Conservation (phyloP, 64 coral and sea anemone species). For the Catalaphyllia jardinei region DNA sequence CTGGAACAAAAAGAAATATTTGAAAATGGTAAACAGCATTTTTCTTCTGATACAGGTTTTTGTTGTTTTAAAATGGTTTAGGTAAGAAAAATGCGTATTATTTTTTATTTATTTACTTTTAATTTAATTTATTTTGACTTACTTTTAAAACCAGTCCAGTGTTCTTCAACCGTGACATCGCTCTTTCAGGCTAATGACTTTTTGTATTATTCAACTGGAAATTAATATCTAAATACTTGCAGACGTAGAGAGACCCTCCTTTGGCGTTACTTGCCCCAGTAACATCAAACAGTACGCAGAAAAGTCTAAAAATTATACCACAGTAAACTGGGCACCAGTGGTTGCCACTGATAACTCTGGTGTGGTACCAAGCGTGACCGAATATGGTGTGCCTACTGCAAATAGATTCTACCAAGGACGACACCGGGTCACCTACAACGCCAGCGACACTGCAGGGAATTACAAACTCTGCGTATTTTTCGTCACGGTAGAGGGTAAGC, state of each 20-base stretch:
- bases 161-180: no score
- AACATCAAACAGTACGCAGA: conserved; percentile 38
- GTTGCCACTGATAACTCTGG: conserved; percentile 69
- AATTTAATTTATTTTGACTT: no score
- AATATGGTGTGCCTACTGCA: neutral
- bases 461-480: conserved; percentile 46
- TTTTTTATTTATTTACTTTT: no score
- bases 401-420: conserved; percentile 39
- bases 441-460: conserved; percentile 70
- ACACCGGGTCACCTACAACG: conserved; percentile 34
- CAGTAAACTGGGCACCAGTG: conserved; percentile 52
- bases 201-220: neutral
- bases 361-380: neutral
- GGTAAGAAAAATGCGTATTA: no score
- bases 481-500: conserved; percentile 63
- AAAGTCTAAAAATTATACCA: conserved; percentile 24
- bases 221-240: neutral
- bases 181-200: no score
- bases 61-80: no score
- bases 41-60: no score
- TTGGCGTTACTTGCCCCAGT: conserved; percentile 54
- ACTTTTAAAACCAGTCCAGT: no score
- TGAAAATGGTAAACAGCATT: no score
- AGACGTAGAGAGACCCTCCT: conserved; percentile 67
- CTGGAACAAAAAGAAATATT: no score